phyloP scores from a whole-genome alignment of 2,797 vertebrate species.

The Schizothorax lantsangensis region DNA sequence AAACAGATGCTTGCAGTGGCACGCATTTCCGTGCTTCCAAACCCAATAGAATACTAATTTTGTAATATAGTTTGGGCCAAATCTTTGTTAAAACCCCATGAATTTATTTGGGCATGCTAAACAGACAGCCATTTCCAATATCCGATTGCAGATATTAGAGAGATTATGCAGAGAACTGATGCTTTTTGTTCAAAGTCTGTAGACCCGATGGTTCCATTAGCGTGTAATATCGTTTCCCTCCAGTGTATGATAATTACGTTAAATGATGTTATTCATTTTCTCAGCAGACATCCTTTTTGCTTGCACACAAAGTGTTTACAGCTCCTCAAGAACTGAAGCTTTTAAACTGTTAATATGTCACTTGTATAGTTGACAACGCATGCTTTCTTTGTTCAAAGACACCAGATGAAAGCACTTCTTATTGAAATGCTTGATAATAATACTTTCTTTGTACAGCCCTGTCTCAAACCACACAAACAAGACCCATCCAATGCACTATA shows the following conservation, averaged over 20 bases:
- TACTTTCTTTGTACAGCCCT: not conserved
- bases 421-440: not conserved
- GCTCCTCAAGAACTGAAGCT: slow-evolving; percentile 37
- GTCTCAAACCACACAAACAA: slow-evolving; percentile 4
- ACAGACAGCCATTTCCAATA: slow-evolving; percentile 21
- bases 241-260: slow-evolving; percentile 64
- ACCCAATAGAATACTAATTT: slow-evolving; percentile 12
- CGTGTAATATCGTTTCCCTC: slow-evolving; percentile 52
- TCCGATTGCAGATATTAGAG: slow-evolving; percentile 32
- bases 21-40: slow-evolving; percentile 5
- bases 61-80: slow-evolving; percentile 20
- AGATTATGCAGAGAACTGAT: slow-evolving; percentile 40
- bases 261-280: slow-evolving; percentile 56
- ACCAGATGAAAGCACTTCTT: slow-evolving; percentile 18
- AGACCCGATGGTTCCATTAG: slow-evolving; percentile 58
- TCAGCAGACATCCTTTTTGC: slow-evolving; percentile 35
- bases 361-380: slow-evolving; percentile 24
- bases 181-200: slow-evolving; percentile 58
- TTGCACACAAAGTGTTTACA: slow-evolving; percentile 52
- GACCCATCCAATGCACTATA: not conserved
- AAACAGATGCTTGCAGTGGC: slow-evolving; percentile 5
- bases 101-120: slow-evolving; percentile 33
- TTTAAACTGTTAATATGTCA: slow-evolving; percentile 57
- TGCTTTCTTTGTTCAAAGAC: slow-evolving; percentile 24
- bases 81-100: slow-evolving; percentile 3